A percentile compares a stretch with the other conserved stretches of the same genome.
Conservation (phyloP, 2,888 invertebrate genomes). For the Gibbula magus region DNA sequence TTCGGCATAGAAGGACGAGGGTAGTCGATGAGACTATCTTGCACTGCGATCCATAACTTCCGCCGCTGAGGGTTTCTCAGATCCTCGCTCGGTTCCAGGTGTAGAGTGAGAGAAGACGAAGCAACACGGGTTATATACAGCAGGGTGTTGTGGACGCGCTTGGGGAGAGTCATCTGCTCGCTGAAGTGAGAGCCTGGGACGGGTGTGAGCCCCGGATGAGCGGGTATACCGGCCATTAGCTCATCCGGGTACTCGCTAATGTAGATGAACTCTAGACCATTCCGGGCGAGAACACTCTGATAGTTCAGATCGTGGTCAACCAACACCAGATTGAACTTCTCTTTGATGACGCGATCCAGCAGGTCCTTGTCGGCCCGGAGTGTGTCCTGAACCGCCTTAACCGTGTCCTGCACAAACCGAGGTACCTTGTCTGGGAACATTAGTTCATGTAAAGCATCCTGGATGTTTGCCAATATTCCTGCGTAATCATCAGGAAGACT, state of each 20-base stretch:
- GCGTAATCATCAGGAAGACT: too few relatives aligned
- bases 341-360: neutral
- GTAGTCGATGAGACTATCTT: conserved; percentile 39
- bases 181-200: neutral
- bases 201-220: conserved; percentile 1
- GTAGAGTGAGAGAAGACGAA: neutral
- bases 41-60: conserved; percentile 30
- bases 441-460: too few relatives aligned
- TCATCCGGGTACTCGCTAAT: conserved; percentile 7
- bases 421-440: too few relatives aligned
- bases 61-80: neutral
- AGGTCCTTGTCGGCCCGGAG: neutral
- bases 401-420: too few relatives aligned
- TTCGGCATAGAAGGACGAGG: conserved; percentile 41
- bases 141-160: neutral
- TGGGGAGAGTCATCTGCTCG: neutral
- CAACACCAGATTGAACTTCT: too few relatives aligned
- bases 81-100: too few relatives aligned
- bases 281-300: conserved; percentile 25
- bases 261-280: conserved; percentile 30
- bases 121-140: neutral
- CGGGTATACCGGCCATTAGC: neutral
- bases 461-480: too few relatives aligned
- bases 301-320: neutral
- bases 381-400: neutral